Conservation (phyloP, 1,140 invertebrate genomes). For the Pogonognathellus flavescens region DNA sequence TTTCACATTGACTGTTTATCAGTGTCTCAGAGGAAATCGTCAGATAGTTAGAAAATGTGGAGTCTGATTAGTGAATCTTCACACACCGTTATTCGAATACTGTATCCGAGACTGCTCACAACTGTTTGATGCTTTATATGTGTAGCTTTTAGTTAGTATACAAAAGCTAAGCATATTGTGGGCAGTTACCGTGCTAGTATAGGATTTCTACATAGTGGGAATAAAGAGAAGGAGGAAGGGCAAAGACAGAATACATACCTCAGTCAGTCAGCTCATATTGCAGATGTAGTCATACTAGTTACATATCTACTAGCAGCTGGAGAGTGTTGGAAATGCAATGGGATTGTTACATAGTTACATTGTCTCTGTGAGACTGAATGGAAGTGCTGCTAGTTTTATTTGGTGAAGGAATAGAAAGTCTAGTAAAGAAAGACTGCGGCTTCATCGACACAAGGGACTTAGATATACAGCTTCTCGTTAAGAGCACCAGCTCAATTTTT, state of each 20-base stretch:
- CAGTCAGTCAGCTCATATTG: too few relatives aligned
- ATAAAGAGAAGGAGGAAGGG: too few relatives aligned
- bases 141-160: too few relatives aligned
- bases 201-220: too few relatives aligned
- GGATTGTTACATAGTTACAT: too few relatives aligned
- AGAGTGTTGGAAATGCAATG: too few relatives aligned
- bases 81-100: neutral
- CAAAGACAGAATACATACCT: too few relatives aligned
- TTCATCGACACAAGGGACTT: neutral
- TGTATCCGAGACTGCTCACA: neutral
- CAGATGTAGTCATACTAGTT: too few relatives aligned
- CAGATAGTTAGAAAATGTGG: constrained; percentile 37
- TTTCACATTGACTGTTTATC: constrained; percentile 24
- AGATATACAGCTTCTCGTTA: constrained; percentile 24
- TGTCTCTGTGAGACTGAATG: neutral
- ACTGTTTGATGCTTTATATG: neutral
- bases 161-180: too few relatives aligned
- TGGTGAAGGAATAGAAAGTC: neutral
- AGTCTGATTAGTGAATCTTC: constrained; percentile 40
- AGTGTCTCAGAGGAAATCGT: constrained; percentile 23
- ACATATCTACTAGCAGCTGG: too few relatives aligned
- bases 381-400: neutral
- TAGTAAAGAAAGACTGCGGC: neutral
- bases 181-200: too few relatives aligned
- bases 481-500: constrained; percentile 23